Evolutionary conservation across 2,888 invertebrate species (phyloP), one percentile per base, ranked within the genome.

Genomic region (Drosophila longiperda): DNA sequence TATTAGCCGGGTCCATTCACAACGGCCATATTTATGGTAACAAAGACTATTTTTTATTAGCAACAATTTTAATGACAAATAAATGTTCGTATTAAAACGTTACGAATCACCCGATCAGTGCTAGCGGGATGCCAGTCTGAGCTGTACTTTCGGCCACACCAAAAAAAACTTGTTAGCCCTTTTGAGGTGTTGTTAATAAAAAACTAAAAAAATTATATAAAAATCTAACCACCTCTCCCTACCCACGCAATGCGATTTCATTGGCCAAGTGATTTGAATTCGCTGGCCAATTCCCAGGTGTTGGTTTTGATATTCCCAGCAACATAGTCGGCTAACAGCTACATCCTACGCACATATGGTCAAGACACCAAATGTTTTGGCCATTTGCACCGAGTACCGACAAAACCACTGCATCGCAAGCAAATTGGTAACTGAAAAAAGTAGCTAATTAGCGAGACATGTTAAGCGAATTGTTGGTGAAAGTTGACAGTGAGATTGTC

Each of bases 131-230:
- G 45, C 53, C 66, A 57, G 12, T 12, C 12, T 33, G 15, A 40
- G 29, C 23, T 36, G 2, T 20, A 29, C 36, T 48, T 34, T 68
- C 33, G 33, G 33, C 66, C 68, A 33, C 3, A 20, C 32, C 32
- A 32, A 55, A 42, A 38, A 15, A 72, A 83, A 82, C 87, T 75
- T 74, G 89, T 84, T 87, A 70, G 57, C 87, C 87, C 85, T 82
- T 72, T 82, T 79, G 57, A 42, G 65, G 40, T 45, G 66, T 38
- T 52, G 42, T 36, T 36, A 33, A 12, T 1, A 1, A 20, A 20
- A 8, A 23, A 20, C n/a, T 5, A 29, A 12, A 12, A 3, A 45
- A 45, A 2, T 26, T 1, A 4, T 26, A 2, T 23, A 2, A 20
- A 23, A 23, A 45, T 7, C 1, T 20, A 38, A 40, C 40, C 32